Percentiles rank a stretch among this genome's conserved stretches.
Evolutionary conservation across 2,888 invertebrate species (phyloP).

Genomic region (Serripes groenlandicus): DNA sequence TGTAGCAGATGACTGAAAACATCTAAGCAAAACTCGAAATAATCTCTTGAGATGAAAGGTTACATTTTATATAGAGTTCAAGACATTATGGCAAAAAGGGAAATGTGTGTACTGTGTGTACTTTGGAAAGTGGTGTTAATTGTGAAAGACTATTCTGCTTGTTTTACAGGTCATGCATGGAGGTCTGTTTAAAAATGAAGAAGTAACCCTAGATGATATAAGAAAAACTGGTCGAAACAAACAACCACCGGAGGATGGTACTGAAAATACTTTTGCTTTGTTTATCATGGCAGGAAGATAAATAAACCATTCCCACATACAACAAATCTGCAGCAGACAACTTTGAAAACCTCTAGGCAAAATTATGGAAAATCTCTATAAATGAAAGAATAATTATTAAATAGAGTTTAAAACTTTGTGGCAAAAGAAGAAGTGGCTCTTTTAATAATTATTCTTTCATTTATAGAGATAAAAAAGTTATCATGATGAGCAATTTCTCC

Average conservation of each 20-base stretch:
- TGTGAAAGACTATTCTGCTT: not conserved
- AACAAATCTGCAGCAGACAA: not conserved
- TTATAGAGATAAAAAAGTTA: too few species aligned
- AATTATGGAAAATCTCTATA: too few species aligned
- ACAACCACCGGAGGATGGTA: constrained; percentile 93
- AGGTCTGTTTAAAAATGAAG: constrained; percentile 97
- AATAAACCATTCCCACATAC: not conserved
- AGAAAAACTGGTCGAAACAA: constrained; percentile 95
- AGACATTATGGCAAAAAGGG: too few species aligned
- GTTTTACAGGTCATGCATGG: constrained; percentile 96
- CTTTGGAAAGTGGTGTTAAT: not conserved
- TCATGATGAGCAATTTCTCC: not conserved
- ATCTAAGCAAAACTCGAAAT: too few species aligned
- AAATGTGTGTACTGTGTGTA: not conserved
- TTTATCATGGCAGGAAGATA: not conserved
- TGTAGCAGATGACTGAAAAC: too few species aligned
- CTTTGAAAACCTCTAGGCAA: too few species aligned
- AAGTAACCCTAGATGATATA: constrained; percentile 97
- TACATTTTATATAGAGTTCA: too few species aligned
- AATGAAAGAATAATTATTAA: not conserved
- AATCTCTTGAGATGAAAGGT: too few species aligned
- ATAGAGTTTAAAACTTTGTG: not conserved
- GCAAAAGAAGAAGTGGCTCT: not conserved
- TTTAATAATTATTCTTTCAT: too few species aligned
- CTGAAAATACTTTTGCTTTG: too few species aligned